phyloP scores from a whole-genome alignment of 2,113 vertebrate species.

The Clarias macrocephalus region DNA sequence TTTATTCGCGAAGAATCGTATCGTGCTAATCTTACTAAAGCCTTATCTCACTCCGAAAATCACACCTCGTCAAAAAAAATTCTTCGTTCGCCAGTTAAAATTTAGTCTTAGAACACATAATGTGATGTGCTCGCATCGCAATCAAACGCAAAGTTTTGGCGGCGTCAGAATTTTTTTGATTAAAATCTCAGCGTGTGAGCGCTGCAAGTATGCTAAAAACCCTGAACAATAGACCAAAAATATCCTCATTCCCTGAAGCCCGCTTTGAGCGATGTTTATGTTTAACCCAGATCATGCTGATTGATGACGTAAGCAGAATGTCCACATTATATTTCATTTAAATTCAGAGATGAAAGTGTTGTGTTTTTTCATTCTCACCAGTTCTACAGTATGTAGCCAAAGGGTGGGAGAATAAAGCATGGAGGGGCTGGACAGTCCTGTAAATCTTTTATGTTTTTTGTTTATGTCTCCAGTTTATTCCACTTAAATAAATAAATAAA shows the following conservation, averaged over 20 bases:
- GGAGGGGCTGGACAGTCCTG: no score
- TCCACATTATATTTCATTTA: neutral
- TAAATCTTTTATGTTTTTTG: no score
- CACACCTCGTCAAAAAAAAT: neutral
- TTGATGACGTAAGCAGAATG: neutral
- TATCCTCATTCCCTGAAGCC: neutral
- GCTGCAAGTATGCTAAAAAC: neutral
- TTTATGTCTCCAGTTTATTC: no score
- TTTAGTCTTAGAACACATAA: neutral
- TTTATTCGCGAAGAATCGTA: neutral
- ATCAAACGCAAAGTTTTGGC: slow-evolving; percentile 15
- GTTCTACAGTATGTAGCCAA: no score
- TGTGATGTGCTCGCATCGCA: neutral
- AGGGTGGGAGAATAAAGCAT: no score
- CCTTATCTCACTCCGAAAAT: slow-evolving; percentile 4
- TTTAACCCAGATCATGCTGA: neutral
- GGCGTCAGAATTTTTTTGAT: slow-evolving; percentile 4
- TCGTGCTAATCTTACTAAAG: neutral
- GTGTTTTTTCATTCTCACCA: no score
- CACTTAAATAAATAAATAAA: no score
- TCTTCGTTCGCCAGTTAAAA: neutral
- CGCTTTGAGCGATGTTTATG: neutral
- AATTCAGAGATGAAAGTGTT: no score
- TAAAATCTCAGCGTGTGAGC: slow-evolving; percentile 3
- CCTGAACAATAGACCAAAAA: neutral